These are phyloP conservation scores for Megathymus violae DNA, from an alignment of 1,140 invertebrate genomes.

Conservation along the genomic window DNA sequence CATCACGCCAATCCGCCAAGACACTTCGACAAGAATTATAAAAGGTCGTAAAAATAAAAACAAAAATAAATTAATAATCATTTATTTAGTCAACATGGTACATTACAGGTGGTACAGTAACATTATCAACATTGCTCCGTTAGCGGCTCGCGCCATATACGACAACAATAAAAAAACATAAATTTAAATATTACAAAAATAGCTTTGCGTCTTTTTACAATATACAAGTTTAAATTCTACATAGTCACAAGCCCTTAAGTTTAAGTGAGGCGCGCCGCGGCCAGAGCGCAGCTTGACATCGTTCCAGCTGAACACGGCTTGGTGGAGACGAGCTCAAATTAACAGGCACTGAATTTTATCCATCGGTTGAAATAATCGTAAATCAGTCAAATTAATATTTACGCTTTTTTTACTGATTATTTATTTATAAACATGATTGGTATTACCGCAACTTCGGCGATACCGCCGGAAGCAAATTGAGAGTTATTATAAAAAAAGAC, in stretches of 20 bases:
- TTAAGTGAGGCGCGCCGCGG: too few relatives aligned
- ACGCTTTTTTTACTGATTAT: too few relatives aligned
- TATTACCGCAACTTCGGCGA: not conserved
- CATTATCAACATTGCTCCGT: conserved; percentile 52
- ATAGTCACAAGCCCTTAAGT: conserved; percentile 28
- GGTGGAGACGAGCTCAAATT: not conserved
- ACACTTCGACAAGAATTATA: too few relatives aligned
- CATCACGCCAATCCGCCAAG: too few relatives aligned
- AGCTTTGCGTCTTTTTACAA: conserved; percentile 60
- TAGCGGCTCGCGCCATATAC: conserved; percentile 47
- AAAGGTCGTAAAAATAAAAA: conserved; percentile 33
- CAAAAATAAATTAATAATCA: conserved; percentile 49
- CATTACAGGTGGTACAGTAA: conserved; percentile 60
- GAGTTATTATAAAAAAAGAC: conserved; percentile 2
- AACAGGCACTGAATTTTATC: not conserved
- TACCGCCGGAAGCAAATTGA: too few relatives aligned
- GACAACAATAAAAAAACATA: conserved; percentile 62
- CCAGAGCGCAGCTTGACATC: not conserved
- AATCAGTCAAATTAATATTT: too few relatives aligned
- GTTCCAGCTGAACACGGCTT: not conserved
- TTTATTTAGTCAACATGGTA: conserved; percentile 70
- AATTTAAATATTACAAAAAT: conserved; percentile 70
- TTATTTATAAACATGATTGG: not conserved
- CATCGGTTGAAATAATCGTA: not conserved
- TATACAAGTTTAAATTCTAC: conserved; percentile 42